Conservation (phyloP, 1,140 invertebrate genomes). For the Agrypnia vestita region DNA sequence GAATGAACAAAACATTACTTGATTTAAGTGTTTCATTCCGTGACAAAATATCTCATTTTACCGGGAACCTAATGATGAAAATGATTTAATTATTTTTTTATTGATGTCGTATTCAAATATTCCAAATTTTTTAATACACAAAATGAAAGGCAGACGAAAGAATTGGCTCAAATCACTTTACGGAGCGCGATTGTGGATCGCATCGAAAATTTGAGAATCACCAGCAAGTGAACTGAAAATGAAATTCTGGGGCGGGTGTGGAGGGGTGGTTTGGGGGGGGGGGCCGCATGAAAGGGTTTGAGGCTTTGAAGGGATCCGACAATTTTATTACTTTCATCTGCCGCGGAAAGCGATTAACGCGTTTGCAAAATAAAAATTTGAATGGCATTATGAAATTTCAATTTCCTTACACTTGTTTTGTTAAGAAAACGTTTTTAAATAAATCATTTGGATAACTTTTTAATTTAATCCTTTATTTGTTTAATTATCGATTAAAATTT, state of each 20-base stretch:
- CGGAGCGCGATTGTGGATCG: neutral
- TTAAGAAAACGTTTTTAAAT: constrained; percentile 1
- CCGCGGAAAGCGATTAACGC: constrained; percentile 45
- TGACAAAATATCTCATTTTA: too few species aligned
- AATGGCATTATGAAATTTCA: constrained; percentile 16
- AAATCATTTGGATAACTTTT: neutral
- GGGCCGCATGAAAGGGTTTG: neutral
- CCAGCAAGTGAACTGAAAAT: constrained; percentile 10
- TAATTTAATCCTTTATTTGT: too few species aligned
- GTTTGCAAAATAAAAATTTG: constrained; percentile 24
- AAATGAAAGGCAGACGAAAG: too few species aligned
- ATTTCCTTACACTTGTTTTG: constrained; percentile 1
- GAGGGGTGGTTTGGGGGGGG: neutral
- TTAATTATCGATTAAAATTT: too few species aligned
- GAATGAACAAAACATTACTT: too few species aligned
- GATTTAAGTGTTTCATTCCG: too few species aligned
- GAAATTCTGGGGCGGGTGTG: constrained; percentile 18
- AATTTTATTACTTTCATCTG: constrained; percentile 45
- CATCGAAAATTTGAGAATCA: neutral
- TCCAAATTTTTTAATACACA: too few species aligned
- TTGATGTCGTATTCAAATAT: neutral
- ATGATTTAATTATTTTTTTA: too few species aligned
- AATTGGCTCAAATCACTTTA: too few species aligned
- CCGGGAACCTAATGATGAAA: too few species aligned
- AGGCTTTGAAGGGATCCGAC: constrained; percentile 25